Evolutionary conservation across 2,113 vertebrate genomes (phyloP), one percentile per base, ranked within the genome.

Genomic region (Patagioenas fasciata): DNA sequence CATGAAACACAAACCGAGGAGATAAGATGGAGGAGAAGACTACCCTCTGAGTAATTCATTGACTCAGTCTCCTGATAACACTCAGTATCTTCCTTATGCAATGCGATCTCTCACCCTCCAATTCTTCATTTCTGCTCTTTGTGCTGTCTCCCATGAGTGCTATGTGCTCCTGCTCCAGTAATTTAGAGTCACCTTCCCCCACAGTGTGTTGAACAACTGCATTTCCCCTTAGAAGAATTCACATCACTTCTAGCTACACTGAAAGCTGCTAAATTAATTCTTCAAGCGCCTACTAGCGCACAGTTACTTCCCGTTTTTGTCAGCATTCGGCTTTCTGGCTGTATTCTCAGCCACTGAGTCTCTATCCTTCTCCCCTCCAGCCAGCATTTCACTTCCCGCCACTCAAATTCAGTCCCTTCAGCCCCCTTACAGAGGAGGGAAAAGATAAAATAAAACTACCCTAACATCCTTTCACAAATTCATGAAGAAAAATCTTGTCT

Each of bases 281-380:
- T 93, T 62, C 71, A 50, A 69, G 56, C 5, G 6, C 83, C 72
- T 83, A 80, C 54, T 64, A 77, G 83, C 6, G 0, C 64, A 57
- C 6, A 34, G 58, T 65, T 88, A 57, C 58, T 96, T 93, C 86
- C 38, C 58, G 65, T 70, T 80, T 90, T 94, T 95, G 86, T 92
- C 67, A 88, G 40, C 36, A 34, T 86, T 92, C 44, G 69, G 60
- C 58, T 54, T 93, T 77, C 85, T 88, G 75, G 60, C 60, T 36
- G 5, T 57, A 47, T 36, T 61, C 40, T 53, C 50, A 79, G 42
- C 42, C 3, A 1, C 25, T 88, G 40, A 42, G 18, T 57, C 50
- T 80, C 44, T 34, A 11, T 65, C 73, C 32, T 81, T 75, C 67
- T 78, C 18, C 48, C 23, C 51, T 80, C n/a, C 82, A 92, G 84